Conservation (phyloP, 2,113 vertebrate species). For the Clarias gariepinus region DNA sequence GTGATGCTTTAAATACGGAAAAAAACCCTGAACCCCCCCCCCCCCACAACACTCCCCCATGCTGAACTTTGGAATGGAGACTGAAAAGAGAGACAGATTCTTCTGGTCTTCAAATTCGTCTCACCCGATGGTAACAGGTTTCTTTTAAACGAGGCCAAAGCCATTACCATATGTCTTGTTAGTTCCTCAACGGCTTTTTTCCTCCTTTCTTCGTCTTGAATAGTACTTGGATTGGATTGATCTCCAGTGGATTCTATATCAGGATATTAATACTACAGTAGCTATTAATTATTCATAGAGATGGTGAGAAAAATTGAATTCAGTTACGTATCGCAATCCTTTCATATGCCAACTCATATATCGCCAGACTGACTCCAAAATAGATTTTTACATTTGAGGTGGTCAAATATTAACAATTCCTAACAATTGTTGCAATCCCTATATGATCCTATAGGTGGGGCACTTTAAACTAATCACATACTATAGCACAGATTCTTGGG, state of each 20-base stretch:
- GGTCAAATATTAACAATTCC: no score
- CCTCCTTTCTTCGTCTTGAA: background rate
- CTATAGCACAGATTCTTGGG: no score
- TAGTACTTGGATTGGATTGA: no score
- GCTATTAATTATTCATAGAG: background rate
- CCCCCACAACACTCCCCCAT: background rate
- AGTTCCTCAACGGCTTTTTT: conserved; percentile 6
- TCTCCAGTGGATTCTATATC: background rate
- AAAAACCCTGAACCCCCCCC: background rate
- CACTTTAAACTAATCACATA: no score
- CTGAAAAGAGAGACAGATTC: background rate
- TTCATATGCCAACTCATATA: no score
- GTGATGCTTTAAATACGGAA: background rate
- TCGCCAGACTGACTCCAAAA: no score
- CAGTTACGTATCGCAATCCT: no score
- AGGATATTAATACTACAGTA: background rate
- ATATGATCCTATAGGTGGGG: no score
- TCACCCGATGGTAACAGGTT: background rate
- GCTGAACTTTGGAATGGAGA: background rate
- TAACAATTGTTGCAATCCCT: no score
- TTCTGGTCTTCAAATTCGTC: background rate
- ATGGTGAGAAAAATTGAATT: no score
- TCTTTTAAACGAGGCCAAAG: background rate
- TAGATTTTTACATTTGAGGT: no score
- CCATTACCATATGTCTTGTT: conserved; percentile 8